These are phyloP conservation scores for Pycnonotus jocosus DNA, from an alignment of 2,113 vertebrate genomes.

Conservation along the genomic window DNA sequence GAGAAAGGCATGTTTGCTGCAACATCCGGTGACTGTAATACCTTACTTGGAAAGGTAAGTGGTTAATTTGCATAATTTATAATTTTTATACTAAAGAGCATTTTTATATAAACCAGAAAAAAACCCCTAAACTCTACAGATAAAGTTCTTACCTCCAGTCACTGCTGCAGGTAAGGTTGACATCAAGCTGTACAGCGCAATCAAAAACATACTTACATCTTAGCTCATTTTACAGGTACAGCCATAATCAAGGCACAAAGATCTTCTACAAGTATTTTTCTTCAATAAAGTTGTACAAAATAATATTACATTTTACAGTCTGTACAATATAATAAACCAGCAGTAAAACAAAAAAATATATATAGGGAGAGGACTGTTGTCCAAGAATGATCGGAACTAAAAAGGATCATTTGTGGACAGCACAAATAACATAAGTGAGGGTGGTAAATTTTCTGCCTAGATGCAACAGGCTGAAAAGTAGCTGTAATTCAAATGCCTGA, in stretches of 20 bases:
- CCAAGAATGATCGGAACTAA: slow-evolving; percentile 73
- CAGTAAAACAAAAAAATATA: slow-evolving; percentile 78
- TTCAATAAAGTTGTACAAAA: slow-evolving; percentile 98
- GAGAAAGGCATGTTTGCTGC: slow-evolving; percentile 84
- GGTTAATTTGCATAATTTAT: slow-evolving; percentile 92
- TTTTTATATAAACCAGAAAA: slow-evolving; percentile 89
- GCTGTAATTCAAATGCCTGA: slow-evolving; percentile 78
- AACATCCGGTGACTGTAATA: slow-evolving; percentile 78
- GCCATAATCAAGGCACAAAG: slow-evolving; percentile 98
- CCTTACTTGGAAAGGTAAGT: slow-evolving; percentile 77
- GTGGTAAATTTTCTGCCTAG: slow-evolving; percentile 69
- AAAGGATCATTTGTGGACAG: slow-evolving; percentile 79
- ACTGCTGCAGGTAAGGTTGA: slow-evolving; percentile 84
- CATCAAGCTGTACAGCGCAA: slow-evolving; percentile 94
- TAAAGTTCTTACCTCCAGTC: slow-evolving; percentile 82
- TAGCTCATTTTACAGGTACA: slow-evolving; percentile 94
- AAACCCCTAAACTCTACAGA: slow-evolving; percentile 84
- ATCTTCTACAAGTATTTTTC: slow-evolving; percentile 96
- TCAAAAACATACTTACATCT: slow-evolving; percentile 92
- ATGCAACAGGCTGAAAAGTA: slow-evolving; percentile 70
- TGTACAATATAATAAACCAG: slow-evolving; percentile 94
- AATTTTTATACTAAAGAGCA: slow-evolving; percentile 86
- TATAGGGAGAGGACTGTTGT: slow-evolving; percentile 68
- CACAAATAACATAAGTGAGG: slow-evolving; percentile 75
- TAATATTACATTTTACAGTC: slow-evolving; percentile 96